A percentile compares a stretch with the other conserved stretches of the same genome.
Conservation (phyloP, 1,140 invertebrate genomes). For the Dinoponera quadriceps region DNA sequence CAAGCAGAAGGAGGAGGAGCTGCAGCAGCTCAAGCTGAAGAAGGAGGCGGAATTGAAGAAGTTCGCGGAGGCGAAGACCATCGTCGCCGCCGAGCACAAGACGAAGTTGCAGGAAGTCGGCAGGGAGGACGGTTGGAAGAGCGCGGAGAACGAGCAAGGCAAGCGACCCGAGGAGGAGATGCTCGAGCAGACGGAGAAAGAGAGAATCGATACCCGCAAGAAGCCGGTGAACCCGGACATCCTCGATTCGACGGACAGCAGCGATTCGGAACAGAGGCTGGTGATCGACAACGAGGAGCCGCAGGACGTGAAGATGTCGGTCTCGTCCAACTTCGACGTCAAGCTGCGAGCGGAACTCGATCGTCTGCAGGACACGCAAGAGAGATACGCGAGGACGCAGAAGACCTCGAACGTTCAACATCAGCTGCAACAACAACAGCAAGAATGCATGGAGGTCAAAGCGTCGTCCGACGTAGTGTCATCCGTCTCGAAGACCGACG, state of each 20-base stretch:
- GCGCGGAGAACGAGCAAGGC: conserved; percentile 66
- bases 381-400: conserved; percentile 51
- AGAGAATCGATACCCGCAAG: conserved; percentile 81
- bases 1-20: conserved; percentile 76
- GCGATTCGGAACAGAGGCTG: conserved; percentile 90
- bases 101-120: conserved; percentile 59
- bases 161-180: conserved; percentile 69
- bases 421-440: conserved; percentile 57
- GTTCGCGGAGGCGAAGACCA: conserved; percentile 65
- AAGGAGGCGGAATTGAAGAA: conserved; percentile 75
- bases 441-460: conserved; percentile 62
- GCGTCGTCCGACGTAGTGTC: neutral
- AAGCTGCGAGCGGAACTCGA: conserved; percentile 75
- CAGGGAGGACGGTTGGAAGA: conserved; percentile 68
- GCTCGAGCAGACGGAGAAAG: conserved; percentile 78
- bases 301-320: conserved; percentile 73
- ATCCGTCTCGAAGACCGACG: conserved; percentile 73
- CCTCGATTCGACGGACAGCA: conserved; percentile 88
- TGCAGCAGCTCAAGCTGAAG: conserved; percentile 73
- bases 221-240: conserved; percentile 84
- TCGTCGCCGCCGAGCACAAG: conserved; percentile 62
- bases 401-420: conserved; percentile 43
- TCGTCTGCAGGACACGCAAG: conserved; percentile 60
- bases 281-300: conserved; percentile 86
- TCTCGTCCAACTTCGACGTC: conserved; percentile 66